Conservation (phyloP, 2,888 invertebrate genomes). For the Harpalus rubripes region DNA sequence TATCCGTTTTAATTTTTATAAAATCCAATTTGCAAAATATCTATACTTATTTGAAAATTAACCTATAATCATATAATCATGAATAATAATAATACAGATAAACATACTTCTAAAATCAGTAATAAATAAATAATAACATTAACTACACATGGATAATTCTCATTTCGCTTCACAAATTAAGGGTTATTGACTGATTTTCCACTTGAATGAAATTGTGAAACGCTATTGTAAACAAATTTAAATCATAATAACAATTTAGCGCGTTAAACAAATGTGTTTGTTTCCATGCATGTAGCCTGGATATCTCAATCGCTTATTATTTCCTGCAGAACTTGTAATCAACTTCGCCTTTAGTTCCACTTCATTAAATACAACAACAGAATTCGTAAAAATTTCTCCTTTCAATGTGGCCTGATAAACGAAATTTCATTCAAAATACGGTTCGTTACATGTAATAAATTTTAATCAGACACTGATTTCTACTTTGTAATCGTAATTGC, state of each 20-base stretch:
- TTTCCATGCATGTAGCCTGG: constrained; percentile 31
- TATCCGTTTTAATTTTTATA: too few species aligned
- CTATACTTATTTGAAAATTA: too few species aligned
- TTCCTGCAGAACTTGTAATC: constrained; percentile 40
- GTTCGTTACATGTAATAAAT: constrained; percentile 14
- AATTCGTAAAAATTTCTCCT: constrained; percentile 41
- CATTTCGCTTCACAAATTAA: not conserved
- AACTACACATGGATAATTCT: not conserved
- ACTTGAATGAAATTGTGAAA: constrained; percentile 18
- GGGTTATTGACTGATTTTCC: constrained; percentile 23
- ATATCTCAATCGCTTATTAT: constrained; percentile 44
- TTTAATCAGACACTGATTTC: constrained; percentile 8
- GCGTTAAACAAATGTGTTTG: constrained; percentile 32
- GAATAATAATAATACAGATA: not conserved
- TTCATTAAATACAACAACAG: constrained; percentile 38
- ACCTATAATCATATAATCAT: not conserved
- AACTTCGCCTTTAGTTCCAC: constrained; percentile 41
- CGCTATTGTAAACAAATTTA: constrained; percentile 31
- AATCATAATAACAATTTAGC: constrained; percentile 24
- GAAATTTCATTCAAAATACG: constrained; percentile 34
- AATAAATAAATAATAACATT: constrained; percentile 8
- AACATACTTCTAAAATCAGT: not conserved
- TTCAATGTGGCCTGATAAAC: constrained; percentile 38
- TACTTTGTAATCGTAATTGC: not conserved
- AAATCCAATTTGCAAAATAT: too few species aligned